Conservation (phyloP, 2,797 vertebrate genomes). For the Florisuga fusca region DNA sequence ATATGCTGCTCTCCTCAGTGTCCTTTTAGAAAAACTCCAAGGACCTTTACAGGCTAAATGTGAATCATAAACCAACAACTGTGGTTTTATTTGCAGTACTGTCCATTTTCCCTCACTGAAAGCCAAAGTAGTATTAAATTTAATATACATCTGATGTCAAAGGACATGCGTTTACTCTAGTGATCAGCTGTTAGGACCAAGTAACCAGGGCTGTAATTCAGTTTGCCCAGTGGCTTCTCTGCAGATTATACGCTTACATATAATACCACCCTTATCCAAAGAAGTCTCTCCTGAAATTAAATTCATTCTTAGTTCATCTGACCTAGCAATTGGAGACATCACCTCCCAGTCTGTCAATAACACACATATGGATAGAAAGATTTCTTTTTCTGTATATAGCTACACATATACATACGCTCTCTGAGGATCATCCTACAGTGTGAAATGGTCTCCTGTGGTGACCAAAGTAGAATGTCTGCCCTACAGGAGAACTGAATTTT, state of each 20-base stretch:
- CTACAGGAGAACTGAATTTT: background rate
- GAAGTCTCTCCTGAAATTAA: background rate
- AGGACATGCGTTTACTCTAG: background rate
- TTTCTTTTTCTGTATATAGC: background rate
- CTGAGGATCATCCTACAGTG: background rate
- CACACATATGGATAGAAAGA: background rate
- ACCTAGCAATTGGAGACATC: background rate
- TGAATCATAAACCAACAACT: background rate
- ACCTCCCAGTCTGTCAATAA: background rate
- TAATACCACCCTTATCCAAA: background rate
- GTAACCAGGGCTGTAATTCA: background rate
- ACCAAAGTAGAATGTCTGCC: background rate
- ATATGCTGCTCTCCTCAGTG: background rate
- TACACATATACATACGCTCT: background rate
- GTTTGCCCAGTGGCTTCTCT: background rate
- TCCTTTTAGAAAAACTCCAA: constrained; percentile 8
- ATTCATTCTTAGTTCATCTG: background rate
- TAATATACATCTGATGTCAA: background rate
- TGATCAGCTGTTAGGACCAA: background rate
- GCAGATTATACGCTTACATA: background rate
- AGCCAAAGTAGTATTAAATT: constrained; percentile 10
- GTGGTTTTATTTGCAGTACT: background rate
- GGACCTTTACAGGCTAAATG: background rate
- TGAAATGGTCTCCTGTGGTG: background rate
- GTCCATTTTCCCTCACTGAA: background rate